Evolutionary conservation across 1,140 invertebrate species (phyloP), one percentile per base, ranked within the genome.

Genomic region (Vollenhovia emeryi): DNA sequence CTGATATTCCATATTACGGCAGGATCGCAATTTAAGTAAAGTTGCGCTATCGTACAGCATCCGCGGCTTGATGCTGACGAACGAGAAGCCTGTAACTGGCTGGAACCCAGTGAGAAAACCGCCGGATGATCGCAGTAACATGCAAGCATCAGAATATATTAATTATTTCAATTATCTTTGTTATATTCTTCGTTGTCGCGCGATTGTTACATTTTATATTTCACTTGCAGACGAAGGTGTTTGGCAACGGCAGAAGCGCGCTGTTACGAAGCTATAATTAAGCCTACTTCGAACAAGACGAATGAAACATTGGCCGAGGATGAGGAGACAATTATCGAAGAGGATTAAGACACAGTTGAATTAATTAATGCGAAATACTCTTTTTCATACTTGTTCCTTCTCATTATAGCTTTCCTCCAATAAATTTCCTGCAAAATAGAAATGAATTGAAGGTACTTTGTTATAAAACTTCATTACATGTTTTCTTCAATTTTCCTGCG

Each of bases 91-190:
- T 36, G 95, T 97, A 1, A 95, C 95, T 52, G 96, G 96, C 21
- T 97, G 97, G 97, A 97, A 97, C 95, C 97, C 97, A 60, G 96
- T 97, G 1, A 95, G 95, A 87, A 97, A 96, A 75, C 96, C 96
- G 50, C 94, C 89, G 62, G 95, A 93, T 50, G 79, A 92, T 27
- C 89, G 92, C 59, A 88, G 89, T 59, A 75, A 91, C 69, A 68
- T 91, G 93, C 94, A 91, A 91, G 89, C 89, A 90, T 74, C 52
- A 21, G 33, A 71, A 50, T 62, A 71, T 33, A 50, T 69, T 60
- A 84, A 78, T 60, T 78, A 78, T 76, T 71, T 83, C 59, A 40
- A 80, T n/a, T n/a, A n/a, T n/a, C n/a, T n/a, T 36, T 36, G 0
- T 59, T 59, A 9, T 64, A 62, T 24, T 50, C 15, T 24, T 50